phyloP scores from a whole-genome alignment of 2,797 vertebrate genomes.

The Arremon brunneinucha region DNA sequence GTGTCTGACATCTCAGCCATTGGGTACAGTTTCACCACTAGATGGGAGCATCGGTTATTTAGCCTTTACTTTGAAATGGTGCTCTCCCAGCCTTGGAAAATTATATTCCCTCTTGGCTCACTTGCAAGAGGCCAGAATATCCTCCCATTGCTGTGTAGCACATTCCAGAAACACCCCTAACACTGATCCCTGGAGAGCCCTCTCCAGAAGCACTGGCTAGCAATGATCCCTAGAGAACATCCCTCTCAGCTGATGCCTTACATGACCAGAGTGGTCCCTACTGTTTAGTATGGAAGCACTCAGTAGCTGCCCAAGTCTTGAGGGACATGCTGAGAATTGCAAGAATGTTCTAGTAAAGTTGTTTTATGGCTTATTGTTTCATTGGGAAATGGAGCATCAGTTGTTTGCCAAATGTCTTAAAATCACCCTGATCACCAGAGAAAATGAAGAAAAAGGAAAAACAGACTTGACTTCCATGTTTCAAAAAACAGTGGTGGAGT shows the following conservation, averaged over 20 bases:
- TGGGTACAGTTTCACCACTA: conserved; percentile 15
- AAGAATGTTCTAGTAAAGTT: neutral
- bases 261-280: neutral
- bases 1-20: neutral
- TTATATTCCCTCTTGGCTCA: neutral
- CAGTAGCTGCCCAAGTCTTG: neutral
- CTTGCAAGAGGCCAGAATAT: neutral
- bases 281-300: neutral
- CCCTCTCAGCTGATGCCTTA: neutral
- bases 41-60: conserved; percentile 29
- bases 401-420: neutral
- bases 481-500: neutral
- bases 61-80: conserved; percentile 2
- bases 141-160: rapidly evolving
- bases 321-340: neutral
- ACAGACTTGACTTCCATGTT: neutral
- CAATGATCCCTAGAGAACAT: neutral
- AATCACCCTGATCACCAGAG: neutral
- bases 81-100: neutral
- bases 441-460: neutral
- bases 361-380: conserved; percentile 10
- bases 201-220: neutral
- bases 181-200: neutral
- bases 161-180: neutral
- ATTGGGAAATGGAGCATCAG: neutral